Evolutionary conservation across 2,113 vertebrate genomes (phyloP), one percentile per base, ranked within the genome.

Genomic region (Malurus melanocephalus): DNA sequence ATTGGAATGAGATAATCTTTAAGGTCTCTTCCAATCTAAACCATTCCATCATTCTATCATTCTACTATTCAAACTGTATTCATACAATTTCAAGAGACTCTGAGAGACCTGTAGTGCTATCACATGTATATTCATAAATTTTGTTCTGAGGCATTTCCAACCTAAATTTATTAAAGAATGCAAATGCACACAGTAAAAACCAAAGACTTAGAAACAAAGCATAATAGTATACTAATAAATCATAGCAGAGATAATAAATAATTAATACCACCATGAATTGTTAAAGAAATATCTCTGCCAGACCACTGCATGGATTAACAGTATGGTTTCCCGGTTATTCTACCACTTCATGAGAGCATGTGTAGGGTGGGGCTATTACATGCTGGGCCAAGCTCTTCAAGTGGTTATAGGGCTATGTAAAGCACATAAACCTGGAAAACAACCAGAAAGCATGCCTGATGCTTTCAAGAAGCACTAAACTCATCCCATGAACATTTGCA

Each of bases 131-230:
- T 81, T 89, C 21, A 78, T 62, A 55, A 77, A 46, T 30, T 83
- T 66, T 74, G 28, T 93, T 83, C 22, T 52, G 38, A 78, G 57
- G 35, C 49, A 51, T 64, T 89, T 90, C 67, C 13, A 61, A 6
- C 48, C 33, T 45, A 68, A 46, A 81, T 87, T 90, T 87, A 52
- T 72, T 90, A 65, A 86, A 68, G 85, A 83, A 85, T 87, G 81
- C 61, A 90, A 87, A 88, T 81, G 33, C 23, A 57, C 46, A n/a
- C 30, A 72, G 45, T 51, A 68, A 81, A 88, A 51, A 6, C 14
- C 23, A 55, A 74, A 82, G 64, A 80, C 57, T 8, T 52, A 60
- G 30, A 65, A 90, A 65, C 23, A 67, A 87, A 62, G 40, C n/a
- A 74, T 52, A 84, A 71, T 33, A 60, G 7, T 20, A 16, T 62